Conservation (phyloP, 2,888 invertebrate genomes). For the Chaitophorus viminalis region DNA sequence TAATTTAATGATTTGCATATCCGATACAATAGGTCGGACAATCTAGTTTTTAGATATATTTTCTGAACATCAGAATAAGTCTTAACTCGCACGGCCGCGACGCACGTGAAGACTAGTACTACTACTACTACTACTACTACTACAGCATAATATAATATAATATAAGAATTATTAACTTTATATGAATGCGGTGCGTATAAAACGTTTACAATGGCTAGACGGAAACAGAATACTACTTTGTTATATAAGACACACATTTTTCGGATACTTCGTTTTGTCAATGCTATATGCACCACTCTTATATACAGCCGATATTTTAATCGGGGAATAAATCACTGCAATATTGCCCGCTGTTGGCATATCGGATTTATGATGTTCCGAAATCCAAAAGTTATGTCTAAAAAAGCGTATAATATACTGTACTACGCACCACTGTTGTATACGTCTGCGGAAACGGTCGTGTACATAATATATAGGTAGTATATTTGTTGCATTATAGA, state of each 20-base stretch:
- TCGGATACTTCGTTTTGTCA: not conserved
- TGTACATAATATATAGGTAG: not conserved
- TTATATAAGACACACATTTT: not conserved
- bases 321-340: slow-evolving; percentile 12
- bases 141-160: too few relatives aligned
- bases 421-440: too few relatives aligned
- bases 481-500: not conserved
- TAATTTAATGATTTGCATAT: not conserved
- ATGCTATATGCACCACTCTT: not conserved
- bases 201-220: not conserved
- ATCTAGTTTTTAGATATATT: not conserved
- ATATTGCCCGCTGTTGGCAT: not conserved
- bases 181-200: not conserved
- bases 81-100: not conserved
- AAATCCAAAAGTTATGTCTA: not conserved
- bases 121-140: too few relatives aligned
- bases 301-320: not conserved
- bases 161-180: not conserved
- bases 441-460: not conserved
- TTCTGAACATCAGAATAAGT: not conserved
- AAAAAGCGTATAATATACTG: not conserved
- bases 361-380: slow-evolving; percentile 2
- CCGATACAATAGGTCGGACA: not conserved
- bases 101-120: not conserved
- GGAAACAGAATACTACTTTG: not conserved